Conservation (phyloP, 2,113 vertebrate genomes). For the Archocentrus centrarchus region DNA sequence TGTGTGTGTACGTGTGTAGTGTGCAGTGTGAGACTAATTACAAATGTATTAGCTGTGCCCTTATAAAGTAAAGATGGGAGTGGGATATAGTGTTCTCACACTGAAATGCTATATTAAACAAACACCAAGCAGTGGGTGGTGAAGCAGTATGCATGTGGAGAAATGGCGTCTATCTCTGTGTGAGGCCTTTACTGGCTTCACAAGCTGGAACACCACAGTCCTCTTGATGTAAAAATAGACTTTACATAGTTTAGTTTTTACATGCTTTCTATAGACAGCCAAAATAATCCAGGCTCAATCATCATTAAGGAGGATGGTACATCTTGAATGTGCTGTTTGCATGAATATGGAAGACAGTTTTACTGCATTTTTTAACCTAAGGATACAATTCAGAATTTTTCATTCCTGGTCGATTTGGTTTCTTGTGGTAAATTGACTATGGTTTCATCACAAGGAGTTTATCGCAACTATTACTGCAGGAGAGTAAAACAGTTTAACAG, state of each 20-base stretch:
- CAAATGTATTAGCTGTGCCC: conserved; percentile 55
- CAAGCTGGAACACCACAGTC: conserved; percentile 40
- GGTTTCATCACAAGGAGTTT: no score
- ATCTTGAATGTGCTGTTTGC: neutral
- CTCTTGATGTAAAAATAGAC: conserved; percentile 64
- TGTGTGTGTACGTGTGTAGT: conserved; percentile 27
- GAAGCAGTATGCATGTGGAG: conserved; percentile 16
- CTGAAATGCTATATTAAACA: conserved; percentile 75
- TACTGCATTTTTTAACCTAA: neutral
- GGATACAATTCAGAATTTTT: neutral
- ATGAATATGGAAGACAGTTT: neutral
- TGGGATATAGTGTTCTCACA: conserved; percentile 68
- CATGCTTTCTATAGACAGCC: conserved; percentile 21
- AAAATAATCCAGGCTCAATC: conserved; percentile 16
- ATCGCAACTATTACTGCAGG: neutral
- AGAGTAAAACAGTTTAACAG: neutral
- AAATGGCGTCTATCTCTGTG: conserved; percentile 50
- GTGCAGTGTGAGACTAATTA: conserved; percentile 34
- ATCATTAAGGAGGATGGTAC: neutral
- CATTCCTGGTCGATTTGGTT: no score
- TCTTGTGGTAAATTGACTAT: no score
- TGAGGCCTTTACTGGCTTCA: conserved; percentile 58
- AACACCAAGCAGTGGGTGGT: conserved; percentile 67
- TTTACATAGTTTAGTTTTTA: conserved; percentile 41
- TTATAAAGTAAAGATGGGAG: conserved; percentile 70